phyloP scores from a whole-genome alignment of 2,113 vertebrate species.

The Microcebus tavaratra region DNA sequence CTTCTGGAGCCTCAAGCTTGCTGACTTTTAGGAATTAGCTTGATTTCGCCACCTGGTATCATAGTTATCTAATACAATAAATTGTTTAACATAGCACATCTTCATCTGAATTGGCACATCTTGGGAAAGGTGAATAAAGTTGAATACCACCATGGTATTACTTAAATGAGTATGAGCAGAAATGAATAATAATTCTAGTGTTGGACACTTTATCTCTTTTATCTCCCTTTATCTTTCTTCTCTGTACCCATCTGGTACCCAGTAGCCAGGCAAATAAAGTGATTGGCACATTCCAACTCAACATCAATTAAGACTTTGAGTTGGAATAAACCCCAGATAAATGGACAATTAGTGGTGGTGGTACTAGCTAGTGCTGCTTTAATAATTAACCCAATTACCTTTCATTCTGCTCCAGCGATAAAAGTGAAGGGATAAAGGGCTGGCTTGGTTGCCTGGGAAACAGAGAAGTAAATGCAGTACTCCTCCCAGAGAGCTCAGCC shows the following conservation, averaged over 20 bases:
- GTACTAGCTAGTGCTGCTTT: constrained; percentile 71
- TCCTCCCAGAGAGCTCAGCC: constrained; percentile 59
- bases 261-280: constrained; percentile 56
- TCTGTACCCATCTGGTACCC: constrained; percentile 1
- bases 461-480: constrained; percentile 24
- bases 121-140: constrained; percentile 26
- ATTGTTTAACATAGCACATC: constrained; percentile 26
- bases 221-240: not conserved
- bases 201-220: constrained; percentile 36
- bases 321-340: constrained; percentile 58
- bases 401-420: constrained; percentile 76
- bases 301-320: constrained; percentile 64
- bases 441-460: constrained; percentile 80
- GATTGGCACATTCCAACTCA: constrained; percentile 69
- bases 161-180: constrained; percentile 28
- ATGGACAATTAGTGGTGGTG: constrained; percentile 60
- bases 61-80: not conserved
- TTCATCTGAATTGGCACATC: constrained; percentile 31
- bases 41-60: constrained; percentile 1
- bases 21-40: constrained; percentile 47
- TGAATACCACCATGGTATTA: not conserved
- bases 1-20: not conserved
- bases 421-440: constrained; percentile 71
- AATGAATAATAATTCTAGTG: constrained; percentile 31
- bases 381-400: constrained; percentile 81